Evolutionary conservation across 1,140 invertebrate species (phyloP).

Genomic region (Anastrepha obliqua): DNA sequence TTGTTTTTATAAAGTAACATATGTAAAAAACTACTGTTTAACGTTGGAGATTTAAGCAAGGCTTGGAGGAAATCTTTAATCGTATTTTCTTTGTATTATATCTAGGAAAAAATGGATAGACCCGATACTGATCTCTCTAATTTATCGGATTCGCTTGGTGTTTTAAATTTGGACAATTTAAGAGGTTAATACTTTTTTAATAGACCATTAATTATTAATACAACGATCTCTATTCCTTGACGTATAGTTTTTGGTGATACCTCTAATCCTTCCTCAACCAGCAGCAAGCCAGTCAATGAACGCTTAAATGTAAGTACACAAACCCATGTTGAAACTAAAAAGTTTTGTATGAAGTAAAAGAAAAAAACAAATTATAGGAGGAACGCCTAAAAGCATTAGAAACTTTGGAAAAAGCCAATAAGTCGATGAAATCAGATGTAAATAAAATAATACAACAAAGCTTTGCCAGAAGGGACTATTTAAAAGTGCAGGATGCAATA

Average conservation of each 20-base stretch:
- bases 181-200: slow-evolving; percentile 61
- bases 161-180: slow-evolving; percentile 69
- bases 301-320: slow-evolving; percentile 64
- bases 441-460: slow-evolving; percentile 55
- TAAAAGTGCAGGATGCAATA: neutral
- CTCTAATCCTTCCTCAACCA: slow-evolving; percentile 61
- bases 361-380: slow-evolving; percentile 45
- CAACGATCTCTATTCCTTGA: neutral
- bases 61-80: neutral
- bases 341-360: too few relatives aligned
- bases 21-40: too few relatives aligned
- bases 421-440: slow-evolving; percentile 21
- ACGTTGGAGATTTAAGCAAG: too few relatives aligned
- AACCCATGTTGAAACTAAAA: too few relatives aligned
- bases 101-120: neutral
- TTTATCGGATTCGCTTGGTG: slow-evolving; percentile 63
- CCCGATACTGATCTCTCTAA: neutral
- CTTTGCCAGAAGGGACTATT: slow-evolving; percentile 52
- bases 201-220: neutral
- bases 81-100: slow-evolving; percentile 22
- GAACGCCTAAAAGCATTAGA: slow-evolving; percentile 67
- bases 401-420: slow-evolving; percentile 59
- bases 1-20: too few relatives aligned
- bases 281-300: slow-evolving; percentile 60
- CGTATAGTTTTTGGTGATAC: slow-evolving; percentile 67